phyloP scores from a whole-genome alignment of 2,113 vertebrate species.

The Bambusicola thoracicus region DNA sequence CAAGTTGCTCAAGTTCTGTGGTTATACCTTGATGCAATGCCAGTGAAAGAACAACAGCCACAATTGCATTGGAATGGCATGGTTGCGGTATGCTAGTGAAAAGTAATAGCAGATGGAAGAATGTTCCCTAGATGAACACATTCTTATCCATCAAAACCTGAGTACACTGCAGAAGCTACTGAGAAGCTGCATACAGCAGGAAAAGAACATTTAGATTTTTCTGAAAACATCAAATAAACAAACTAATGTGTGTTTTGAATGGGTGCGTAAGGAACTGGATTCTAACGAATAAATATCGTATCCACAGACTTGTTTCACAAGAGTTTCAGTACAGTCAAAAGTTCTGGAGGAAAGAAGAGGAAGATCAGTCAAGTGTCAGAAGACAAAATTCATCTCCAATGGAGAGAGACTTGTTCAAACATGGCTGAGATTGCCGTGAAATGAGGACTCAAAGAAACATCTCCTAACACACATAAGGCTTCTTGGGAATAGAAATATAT shows the following conservation, averaged over 20 bases:
- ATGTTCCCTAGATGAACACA: fast-evolving
- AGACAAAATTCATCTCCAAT: neutral
- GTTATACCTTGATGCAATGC: neutral
- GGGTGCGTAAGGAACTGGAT: neutral
- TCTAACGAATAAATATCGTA: neutral
- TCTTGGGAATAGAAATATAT: neutral
- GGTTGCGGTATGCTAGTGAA: neutral
- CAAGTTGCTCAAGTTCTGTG: neutral
- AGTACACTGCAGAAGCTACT: neutral
- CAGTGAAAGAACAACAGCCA: neutral
- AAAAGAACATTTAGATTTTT: neutral
- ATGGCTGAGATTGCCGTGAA: neutral
- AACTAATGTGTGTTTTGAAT: fast-evolving
- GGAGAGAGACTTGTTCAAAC: neutral
- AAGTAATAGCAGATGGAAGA: neutral
- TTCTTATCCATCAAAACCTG: neutral
- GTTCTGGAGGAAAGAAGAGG: neutral
- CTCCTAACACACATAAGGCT: neutral
- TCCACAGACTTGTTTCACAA: neutral
- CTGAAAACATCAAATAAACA: neutral
- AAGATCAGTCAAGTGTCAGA: neutral
- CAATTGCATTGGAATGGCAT: neutral
- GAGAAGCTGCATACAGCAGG: fast-evolving
- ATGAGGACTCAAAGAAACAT: neutral
- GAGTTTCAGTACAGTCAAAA: neutral